Percentiles rank a stretch among this genome's conserved stretches.
These are phyloP conservation scores for Drosophila insularis DNA, from an alignment of 1,140 invertebrate species.

Conservation along the genomic window DNA sequence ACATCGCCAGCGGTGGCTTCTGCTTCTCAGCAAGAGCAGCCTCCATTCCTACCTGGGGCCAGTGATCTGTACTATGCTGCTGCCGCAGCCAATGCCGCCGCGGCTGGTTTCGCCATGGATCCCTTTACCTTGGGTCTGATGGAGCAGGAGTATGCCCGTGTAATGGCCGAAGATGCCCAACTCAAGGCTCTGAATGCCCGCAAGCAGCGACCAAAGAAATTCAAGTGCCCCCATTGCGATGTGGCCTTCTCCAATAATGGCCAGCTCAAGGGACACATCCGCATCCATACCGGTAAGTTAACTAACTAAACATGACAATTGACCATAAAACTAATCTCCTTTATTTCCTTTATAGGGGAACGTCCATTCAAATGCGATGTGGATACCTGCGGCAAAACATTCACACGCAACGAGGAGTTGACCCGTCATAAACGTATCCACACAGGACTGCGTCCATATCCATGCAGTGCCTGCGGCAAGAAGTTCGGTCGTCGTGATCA, in stretches of 20 bases:
- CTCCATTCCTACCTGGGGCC: conserved; percentile 53
- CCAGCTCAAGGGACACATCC: conserved; percentile 94
- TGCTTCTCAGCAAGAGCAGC: conserved; percentile 35
- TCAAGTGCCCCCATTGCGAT: conserved; percentile 93
- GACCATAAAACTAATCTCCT: conserved; percentile 22
- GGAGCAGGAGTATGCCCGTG: conserved; percentile 87
- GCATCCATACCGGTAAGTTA: conserved; percentile 93
- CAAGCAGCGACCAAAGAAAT: conserved; percentile 93
- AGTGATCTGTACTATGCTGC: conserved; percentile 71
- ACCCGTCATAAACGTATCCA: conserved; percentile 96
- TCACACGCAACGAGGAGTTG: conserved; percentile 96
- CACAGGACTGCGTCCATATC: conserved; percentile 90
- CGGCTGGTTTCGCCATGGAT: conserved; percentile 70
- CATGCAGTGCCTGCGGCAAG: conserved; percentile 91
- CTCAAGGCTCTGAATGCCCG: conserved; percentile 85
- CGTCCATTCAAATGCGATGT: conserved; percentile 93
- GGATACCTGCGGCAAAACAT: conserved; percentile 92
- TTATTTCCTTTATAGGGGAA: conserved; percentile 86
- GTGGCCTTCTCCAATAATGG: conserved; percentile 97
- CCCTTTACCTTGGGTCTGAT: conserved; percentile 80
- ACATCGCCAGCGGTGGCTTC: conserved; percentile 26
- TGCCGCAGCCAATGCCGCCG: conserved; percentile 44
- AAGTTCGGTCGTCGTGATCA: conserved; percentile 95
- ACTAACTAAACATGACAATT: neutral
- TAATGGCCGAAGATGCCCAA: conserved; percentile 86